Percentiles rank a stretch among this genome's conserved stretches.
Evolutionary conservation across 2,888 invertebrate genomes (phyloP).

Genomic region (Sinodicranocentrus sp.): DNA sequence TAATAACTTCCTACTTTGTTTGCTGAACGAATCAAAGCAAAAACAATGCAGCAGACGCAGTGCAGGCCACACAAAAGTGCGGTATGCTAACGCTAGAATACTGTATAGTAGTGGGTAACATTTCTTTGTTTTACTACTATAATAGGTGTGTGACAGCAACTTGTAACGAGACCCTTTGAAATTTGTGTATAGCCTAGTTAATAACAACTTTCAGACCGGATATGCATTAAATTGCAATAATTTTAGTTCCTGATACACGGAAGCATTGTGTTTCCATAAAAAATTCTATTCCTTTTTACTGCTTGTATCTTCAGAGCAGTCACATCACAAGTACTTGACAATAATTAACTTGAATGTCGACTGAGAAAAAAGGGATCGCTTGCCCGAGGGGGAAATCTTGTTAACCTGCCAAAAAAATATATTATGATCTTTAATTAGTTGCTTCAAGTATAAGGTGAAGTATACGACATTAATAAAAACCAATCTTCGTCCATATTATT

Average conservation of each 20-base stretch:
- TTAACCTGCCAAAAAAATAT: slow-evolving; percentile 2
- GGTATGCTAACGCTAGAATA: no score
- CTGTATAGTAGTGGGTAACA: not conserved
- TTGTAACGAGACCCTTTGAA: slow-evolving; percentile 9
- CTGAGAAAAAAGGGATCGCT: slow-evolving; percentile 12
- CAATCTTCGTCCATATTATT: not conserved
- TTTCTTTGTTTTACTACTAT: not conserved
- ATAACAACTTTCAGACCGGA: slow-evolving; percentile 66
- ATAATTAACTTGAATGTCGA: not conserved
- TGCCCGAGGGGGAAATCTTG: not conserved
- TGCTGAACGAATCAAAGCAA: no score
- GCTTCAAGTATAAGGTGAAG: not conserved
- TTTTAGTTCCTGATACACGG: slow-evolving; percentile 67
- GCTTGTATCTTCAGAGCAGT: not conserved
- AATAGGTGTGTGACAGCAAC: not conserved
- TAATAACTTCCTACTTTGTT: slow-evolving; percentile 64
- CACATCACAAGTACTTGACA: slow-evolving; percentile 34
- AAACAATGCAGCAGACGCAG: no score
- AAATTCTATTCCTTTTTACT: slow-evolving; percentile 12
- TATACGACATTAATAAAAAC: not conserved
- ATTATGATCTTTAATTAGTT: not conserved
- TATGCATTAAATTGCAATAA: slow-evolving; percentile 67
- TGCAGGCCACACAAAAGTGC: no score
- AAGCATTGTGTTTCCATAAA: slow-evolving; percentile 57
- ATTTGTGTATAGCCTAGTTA: slow-evolving; percentile 56